A percentile compares a stretch with the other conserved stretches of the same genome.
phyloP scores from a whole-genome alignment of 2,888 invertebrate genomes.

The Harpagoxenus sublaevis region DNA sequence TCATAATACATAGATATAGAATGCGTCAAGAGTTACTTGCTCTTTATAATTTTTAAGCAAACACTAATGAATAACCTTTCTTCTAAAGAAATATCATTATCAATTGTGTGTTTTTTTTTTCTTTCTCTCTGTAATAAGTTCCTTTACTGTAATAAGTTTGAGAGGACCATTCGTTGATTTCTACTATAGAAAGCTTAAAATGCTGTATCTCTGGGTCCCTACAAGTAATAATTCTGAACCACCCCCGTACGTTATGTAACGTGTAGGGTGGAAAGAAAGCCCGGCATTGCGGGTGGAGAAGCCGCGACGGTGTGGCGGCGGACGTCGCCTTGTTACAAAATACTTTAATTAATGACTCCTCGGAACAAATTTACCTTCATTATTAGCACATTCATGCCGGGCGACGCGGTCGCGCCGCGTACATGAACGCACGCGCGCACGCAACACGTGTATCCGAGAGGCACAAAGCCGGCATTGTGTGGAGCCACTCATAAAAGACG shows the following conservation, averaged over 20 bases:
- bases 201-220: neutral
- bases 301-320: conserved; percentile 52
- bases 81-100: conserved; percentile 18
- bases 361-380: conserved; percentile 84
- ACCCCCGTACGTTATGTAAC: conserved; percentile 21
- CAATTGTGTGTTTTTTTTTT: neutral
- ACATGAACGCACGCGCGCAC: conserved; percentile 69
- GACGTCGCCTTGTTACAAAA: conserved; percentile 81
- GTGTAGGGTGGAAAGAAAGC: conserved; percentile 63
- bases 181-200: neutral
- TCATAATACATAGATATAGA: conserved; percentile 1
- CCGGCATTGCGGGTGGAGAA: conserved; percentile 57
- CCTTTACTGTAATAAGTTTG: neutral
- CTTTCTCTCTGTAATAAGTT: neutral
- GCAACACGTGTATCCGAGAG: conserved; percentile 77
- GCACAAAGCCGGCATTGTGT: conserved; percentile 84
- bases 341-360: conserved; percentile 85
- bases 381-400: conserved; percentile 84
- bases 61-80: conserved; percentile 13
- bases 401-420: conserved; percentile 64
- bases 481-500: conserved; percentile 82
- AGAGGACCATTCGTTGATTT: conserved; percentile 50
- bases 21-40: conserved; percentile 10
- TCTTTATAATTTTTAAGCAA: conserved; percentile 2
- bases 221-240: neutral